These are phyloP conservation scores for Sphaerophoria taeniata DNA, from an alignment of 2,888 invertebrate species.

Conservation along the genomic window DNA sequence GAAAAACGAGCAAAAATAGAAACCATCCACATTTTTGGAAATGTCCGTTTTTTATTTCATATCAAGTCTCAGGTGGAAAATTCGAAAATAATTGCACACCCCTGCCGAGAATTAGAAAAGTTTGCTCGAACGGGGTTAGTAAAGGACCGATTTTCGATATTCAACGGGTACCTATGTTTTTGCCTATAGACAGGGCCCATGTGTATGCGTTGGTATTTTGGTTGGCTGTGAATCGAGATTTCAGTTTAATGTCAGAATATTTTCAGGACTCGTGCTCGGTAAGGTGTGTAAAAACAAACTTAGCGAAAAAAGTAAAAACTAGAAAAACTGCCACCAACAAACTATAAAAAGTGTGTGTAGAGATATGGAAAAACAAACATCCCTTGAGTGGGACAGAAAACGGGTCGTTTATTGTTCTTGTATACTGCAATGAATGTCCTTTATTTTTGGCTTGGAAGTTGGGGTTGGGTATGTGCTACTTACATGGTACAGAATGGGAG, in stretches of 20 bases:
- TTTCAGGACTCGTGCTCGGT: conserved; percentile 48
- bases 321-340: conserved; percentile 14
- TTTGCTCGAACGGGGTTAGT: too few relatives aligned
- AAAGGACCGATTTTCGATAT: conserved; percentile 59
- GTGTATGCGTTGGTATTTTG: background rate
- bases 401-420: conserved; percentile 71
- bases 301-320: background rate
- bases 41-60: conserved; percentile 43
- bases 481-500: background rate
- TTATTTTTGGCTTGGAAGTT: conserved; percentile 35
- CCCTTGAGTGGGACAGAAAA: conserved; percentile 14
- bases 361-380: conserved; percentile 32
- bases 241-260: conserved; percentile 71
- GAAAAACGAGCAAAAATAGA: too few relatives aligned
- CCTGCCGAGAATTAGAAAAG: conserved; percentile 3
- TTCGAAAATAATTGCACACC: conserved; percentile 63
- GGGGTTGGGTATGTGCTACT: conserved; percentile 2
- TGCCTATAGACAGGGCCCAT: background rate
- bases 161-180: conserved; percentile 53
- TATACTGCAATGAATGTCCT: conserved; percentile 33
- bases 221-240: conserved; percentile 63
- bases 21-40: background rate
- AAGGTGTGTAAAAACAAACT: conserved; percentile 5
- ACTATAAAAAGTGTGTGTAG: background rate
- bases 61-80: conserved; percentile 64